Conservation (phyloP, 2,113 vertebrate genomes). For the Podarcis muralis region DNA sequence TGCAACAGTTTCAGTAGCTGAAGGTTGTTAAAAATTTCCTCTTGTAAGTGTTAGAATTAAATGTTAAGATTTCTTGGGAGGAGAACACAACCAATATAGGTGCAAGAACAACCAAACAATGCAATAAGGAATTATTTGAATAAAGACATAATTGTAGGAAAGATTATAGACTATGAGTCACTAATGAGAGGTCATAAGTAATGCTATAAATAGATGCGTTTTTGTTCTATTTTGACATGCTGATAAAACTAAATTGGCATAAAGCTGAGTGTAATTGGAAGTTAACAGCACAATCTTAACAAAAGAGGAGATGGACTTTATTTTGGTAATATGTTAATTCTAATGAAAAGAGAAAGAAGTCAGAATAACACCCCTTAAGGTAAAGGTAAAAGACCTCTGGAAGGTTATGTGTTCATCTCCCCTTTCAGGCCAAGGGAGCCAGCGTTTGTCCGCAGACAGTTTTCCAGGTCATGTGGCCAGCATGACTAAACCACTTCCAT, state of each 20-base stretch:
- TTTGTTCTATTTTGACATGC: neutral
- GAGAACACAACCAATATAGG: neutral
- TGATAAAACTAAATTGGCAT: slow-evolving; percentile 5
- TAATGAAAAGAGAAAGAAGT: neutral
- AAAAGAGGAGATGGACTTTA: neutral
- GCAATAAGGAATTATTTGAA: slow-evolving; percentile 10
- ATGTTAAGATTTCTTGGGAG: neutral
- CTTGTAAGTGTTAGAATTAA: slow-evolving; percentile 1
- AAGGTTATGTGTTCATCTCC: no score
- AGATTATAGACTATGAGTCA: slow-evolving; percentile 10
- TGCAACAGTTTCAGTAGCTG: neutral
- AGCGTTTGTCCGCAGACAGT: no score
- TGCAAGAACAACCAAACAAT: slow-evolving; percentile 9
- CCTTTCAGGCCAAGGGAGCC: no score
- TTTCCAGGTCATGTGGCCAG: no score
- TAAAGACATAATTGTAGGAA: neutral
- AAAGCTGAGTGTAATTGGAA: neutral
- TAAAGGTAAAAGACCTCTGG: no score
- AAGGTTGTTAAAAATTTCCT: neutral
- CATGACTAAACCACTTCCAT: no score
- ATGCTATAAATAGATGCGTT: neutral
- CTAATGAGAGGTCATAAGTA: slow-evolving; percentile 19
- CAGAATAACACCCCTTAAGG: neutral
- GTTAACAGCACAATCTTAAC: neutral
- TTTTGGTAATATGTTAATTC: neutral